These are phyloP conservation scores for Ptilonorhynchus violaceus DNA, from an alignment of 2,113 vertebrate genomes.

Conservation along the genomic window DNA sequence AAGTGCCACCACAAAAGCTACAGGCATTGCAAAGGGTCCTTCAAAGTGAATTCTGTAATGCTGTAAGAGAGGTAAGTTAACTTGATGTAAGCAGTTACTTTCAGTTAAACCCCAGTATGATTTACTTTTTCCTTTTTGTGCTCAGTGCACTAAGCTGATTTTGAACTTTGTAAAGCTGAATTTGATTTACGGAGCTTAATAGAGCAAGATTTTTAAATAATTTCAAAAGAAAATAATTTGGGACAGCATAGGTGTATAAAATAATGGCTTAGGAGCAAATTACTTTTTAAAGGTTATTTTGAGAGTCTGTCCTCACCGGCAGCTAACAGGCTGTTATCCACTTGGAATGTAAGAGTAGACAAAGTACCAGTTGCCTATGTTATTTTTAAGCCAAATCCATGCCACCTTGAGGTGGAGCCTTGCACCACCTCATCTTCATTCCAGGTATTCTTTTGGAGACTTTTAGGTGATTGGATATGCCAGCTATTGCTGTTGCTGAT, in stretches of 20 bases:
- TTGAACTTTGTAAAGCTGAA: background rate
- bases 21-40: conserved; percentile 96
- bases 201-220: background rate
- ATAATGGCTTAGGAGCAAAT: background rate
- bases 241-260: background rate
- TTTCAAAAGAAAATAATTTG: background rate
- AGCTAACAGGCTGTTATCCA: background rate
- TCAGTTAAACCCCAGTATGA: background rate
- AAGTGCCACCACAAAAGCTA: conserved; percentile 95
- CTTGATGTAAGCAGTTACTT: background rate
- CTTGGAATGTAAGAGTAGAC: background rate
- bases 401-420: background rate
- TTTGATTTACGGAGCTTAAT: background rate
- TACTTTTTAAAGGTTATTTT: background rate
- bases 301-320: background rate
- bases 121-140: background rate
- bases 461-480: background rate
- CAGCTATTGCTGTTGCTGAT: background rate
- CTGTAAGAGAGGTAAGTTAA: conserved; percentile 89
- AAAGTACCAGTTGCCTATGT: background rate
- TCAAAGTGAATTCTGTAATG: conserved; percentile 98
- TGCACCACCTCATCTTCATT: background rate
- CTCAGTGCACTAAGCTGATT: background rate
- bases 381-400: background rate
- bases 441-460: background rate